phyloP scores from a whole-genome alignment of 2,797 vertebrate species.

The Gadopsis marmoratus region DNA sequence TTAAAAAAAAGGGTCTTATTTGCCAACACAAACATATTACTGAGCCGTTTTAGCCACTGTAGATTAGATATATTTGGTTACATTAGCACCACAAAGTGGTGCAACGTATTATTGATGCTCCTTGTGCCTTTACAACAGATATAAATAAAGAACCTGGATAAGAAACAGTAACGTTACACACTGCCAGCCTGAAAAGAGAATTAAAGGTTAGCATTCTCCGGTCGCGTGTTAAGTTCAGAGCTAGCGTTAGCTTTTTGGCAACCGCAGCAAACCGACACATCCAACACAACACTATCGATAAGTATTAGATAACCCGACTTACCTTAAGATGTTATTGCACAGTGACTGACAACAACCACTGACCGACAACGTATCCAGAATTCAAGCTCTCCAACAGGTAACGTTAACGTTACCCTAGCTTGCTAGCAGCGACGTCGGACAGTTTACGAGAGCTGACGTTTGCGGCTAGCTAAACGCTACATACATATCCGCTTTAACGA shows the following conservation, averaged over 20 bases:
- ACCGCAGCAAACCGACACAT: neutral
- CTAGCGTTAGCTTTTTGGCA: conserved; percentile 17
- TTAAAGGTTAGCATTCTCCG: neutral
- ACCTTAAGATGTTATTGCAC: conserved; percentile 54
- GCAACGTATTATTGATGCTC: rapidly evolving
- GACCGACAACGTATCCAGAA: neutral
- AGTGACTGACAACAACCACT: neutral
- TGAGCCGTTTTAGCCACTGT: neutral
- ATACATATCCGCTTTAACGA: neutral
- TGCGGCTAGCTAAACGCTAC: conserved; percentile 11
- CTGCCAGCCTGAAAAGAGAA: rapidly evolving
- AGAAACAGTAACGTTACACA: neutral
- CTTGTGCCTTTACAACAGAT: neutral
- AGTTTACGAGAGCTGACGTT: conserved; percentile 12
- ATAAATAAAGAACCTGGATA: neutral
- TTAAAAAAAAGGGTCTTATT: neutral
- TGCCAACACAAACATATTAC: rapidly evolving
- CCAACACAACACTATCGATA: rapidly evolving
- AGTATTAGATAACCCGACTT: neutral
- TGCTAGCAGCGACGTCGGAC: conserved; percentile 49
- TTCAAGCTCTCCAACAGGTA: neutral
- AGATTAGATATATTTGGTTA: neutral
- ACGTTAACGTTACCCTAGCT: conserved; percentile 6
- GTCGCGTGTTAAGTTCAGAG: neutral
- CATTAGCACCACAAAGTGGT: neutral